Evolutionary conservation across 2,888 invertebrate species (phyloP).

Genomic region (Brenthis ino): DNA sequence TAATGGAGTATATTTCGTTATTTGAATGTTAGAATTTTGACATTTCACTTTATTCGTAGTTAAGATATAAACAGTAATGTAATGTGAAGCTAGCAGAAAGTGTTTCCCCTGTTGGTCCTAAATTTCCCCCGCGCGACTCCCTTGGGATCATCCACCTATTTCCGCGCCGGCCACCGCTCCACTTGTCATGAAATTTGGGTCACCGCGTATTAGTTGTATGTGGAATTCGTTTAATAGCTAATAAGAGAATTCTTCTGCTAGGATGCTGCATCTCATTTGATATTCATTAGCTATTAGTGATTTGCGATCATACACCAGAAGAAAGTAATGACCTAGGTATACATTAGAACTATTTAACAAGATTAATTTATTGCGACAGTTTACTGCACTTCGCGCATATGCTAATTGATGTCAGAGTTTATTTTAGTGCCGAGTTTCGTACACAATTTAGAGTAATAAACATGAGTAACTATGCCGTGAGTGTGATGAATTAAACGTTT

Average conservation of each 20-base stretch:
- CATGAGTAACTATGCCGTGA: conserved; percentile 43
- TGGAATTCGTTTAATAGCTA: conserved; percentile 59
- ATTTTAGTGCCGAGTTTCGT: conserved; percentile 53
- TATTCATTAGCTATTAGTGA: not conserved
- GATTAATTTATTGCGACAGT: conserved; percentile 42
- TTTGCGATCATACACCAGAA: not conserved
- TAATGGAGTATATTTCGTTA: no score
- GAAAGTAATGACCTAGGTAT: not conserved
- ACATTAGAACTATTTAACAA: conserved; percentile 16
- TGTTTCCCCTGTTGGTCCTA: conserved; percentile 56
- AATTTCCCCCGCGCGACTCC: conserved; percentile 56
- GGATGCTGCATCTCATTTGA: conserved; percentile 7
- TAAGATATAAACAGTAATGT: conserved; percentile 18
- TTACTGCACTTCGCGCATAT: conserved; percentile 48
- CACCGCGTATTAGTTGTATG: conserved; percentile 67
- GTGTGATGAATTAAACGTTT: conserved; percentile 53
- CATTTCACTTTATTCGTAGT: not conserved
- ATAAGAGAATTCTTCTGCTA: conserved; percentile 44
- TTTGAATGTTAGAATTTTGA: no score
- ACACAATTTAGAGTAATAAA: conserved; percentile 50
- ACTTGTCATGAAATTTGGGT: conserved; percentile 71
- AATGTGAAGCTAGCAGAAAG: conserved; percentile 35
- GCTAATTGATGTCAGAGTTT: conserved; percentile 65
- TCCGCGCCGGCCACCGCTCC: conserved; percentile 55
- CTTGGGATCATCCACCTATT: conserved; percentile 65